phyloP scores from a whole-genome alignment of 2,113 vertebrate species.

The Cyprinodon tularosa region DNA sequence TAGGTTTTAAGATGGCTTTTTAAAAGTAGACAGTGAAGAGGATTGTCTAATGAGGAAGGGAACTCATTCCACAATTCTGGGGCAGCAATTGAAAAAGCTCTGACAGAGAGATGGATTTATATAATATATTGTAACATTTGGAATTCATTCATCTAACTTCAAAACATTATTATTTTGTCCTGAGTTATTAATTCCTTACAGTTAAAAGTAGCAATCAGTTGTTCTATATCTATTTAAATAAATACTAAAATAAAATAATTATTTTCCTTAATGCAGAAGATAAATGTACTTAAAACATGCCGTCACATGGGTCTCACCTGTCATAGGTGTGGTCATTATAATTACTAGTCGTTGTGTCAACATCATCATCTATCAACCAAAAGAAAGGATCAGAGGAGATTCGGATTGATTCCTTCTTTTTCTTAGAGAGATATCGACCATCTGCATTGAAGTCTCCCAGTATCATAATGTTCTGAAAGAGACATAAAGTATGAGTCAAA shows the following conservation, averaged over 20 bases:
- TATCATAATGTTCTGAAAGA: slow-evolving; percentile 76
- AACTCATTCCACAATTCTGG: no score
- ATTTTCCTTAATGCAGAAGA: background rate
- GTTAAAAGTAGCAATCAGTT: background rate
- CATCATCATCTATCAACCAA: slow-evolving; percentile 76
- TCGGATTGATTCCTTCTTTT: slow-evolving; percentile 56
- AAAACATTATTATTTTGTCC: background rate
- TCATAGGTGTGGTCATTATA: slow-evolving; percentile 78
- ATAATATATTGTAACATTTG: background rate
- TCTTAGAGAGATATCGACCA: slow-evolving; percentile 71
- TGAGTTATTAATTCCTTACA: background rate
- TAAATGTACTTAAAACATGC: background rate
- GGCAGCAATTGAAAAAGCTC: no score
- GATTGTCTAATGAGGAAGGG: no score
- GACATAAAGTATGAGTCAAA: background rate
- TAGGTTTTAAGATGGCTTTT: no score
- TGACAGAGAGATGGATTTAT: background rate
- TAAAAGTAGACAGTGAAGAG: no score
- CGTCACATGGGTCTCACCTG: slow-evolving; percentile 51
- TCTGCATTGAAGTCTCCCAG: slow-evolving; percentile 81
- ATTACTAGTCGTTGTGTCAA: slow-evolving; percentile 73
- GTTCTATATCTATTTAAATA: background rate
- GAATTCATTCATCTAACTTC: background rate
- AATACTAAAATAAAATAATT: background rate
- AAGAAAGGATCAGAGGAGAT: slow-evolving; percentile 65